Percentiles rank a stretch among this genome's conserved stretches.
phyloP scores from a whole-genome alignment of 2,113 vertebrate genomes.

The Pseudolaguvia tuberculata region DNA sequence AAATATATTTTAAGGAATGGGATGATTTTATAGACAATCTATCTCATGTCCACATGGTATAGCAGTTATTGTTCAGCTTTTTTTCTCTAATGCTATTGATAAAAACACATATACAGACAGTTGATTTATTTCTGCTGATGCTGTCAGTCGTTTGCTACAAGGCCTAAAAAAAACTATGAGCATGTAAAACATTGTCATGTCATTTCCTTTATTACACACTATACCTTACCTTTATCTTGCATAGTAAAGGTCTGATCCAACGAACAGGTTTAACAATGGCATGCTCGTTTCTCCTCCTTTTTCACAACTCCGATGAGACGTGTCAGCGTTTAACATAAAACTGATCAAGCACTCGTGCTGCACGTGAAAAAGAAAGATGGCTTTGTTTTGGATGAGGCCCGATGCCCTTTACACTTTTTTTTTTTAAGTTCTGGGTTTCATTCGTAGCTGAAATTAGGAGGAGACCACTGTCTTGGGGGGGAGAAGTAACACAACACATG shows the following conservation, averaged over 20 bases:
- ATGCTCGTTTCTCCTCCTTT: slow-evolving; percentile 28
- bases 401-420: slow-evolving; percentile 57
- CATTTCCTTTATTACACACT: no score
- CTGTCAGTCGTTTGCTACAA: no score
- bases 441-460: slow-evolving; percentile 77
- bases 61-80: no score
- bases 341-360: slow-evolving; percentile 40
- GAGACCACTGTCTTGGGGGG: slow-evolving; percentile 77
- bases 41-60: no score
- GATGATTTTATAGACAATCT: no score
- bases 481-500: slow-evolving; percentile 4
- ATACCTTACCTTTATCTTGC: no score
- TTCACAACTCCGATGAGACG: slow-evolving; percentile 38
- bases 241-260: no score
- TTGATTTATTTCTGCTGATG: no score
- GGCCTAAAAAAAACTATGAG: neutral
- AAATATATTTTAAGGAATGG: no score
- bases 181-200: no score
- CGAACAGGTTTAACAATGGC: slow-evolving; percentile 18
- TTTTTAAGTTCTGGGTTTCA: slow-evolving; percentile 73
- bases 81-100: no score
- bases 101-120: no score
- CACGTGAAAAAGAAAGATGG: slow-evolving; percentile 41
- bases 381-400: slow-evolving; percentile 61
- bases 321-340: slow-evolving; percentile 32